Base-by-base conservation (phyloP, 2,888 invertebrate species). In the Ferdinandea cuprea region DNA sequence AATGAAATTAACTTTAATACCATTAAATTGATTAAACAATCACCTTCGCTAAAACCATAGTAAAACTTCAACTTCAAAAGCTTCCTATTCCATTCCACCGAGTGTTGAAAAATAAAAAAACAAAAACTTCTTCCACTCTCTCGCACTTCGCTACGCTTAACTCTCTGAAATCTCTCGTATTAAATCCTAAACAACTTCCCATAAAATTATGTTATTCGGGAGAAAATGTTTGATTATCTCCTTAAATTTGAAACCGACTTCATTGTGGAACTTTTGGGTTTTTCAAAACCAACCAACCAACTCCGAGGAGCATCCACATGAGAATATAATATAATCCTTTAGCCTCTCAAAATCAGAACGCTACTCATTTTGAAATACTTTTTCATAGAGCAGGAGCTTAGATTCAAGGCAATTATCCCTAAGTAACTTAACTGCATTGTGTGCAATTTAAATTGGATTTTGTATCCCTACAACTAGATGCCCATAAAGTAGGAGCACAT, bases 361-460 rank as follows among this genome's bases (percentile, higher is more conserved):
- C 42, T 42, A 15, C 15, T 17, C 17, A 17, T 28, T 58, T 58
- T 15, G 58, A 15, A 58, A 56, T 56, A 56, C 7, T 37, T 56
- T 25, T 15, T 15, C 58, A 59, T 30, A n/a, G 19, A 59, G 15
- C n/a, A 11, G 44, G 35, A 48, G 48, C 13, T 30, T 28, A 66
- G 37, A 35, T 21, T 52, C 63, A 44, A 48, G 37, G 42, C 32
- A 74, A 66, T 66, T 59, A 66, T 66, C 32, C 32, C 40, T 8
- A 61, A 74, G 25, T 74, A 74, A 37, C 52, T 48, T 56, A 61
- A 61, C 61, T 61, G 56, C 56, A 48, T 80, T 74, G 48, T 72
- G 52, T 61, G 79, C 79, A 68, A 68, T 80, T 80, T 68, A 80
- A 74, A 74, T 80, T 68, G 79, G 61, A 80, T 80, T 74, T 80